phyloP scores from a whole-genome alignment of 1,140 invertebrate species.

The Bombus confusus region DNA sequence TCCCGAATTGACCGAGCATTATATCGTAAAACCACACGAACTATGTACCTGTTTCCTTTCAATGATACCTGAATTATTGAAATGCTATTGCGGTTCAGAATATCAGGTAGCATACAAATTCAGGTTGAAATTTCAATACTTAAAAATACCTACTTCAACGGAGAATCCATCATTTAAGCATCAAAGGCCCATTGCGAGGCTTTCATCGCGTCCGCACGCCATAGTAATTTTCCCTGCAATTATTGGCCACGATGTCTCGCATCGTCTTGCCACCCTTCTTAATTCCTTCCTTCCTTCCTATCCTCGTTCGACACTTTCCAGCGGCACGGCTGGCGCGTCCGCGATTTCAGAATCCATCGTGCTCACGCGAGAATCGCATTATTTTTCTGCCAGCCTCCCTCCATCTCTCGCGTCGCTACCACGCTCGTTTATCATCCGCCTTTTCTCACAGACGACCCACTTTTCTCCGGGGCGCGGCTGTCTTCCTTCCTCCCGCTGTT shows the following conservation, averaged over 20 bases:
- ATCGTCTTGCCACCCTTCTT: slow-evolving; percentile 1
- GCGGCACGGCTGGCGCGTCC: neutral
- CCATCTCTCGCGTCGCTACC: slow-evolving; percentile 34
- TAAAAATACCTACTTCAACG: neutral
- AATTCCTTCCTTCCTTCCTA: slow-evolving; percentile 18
- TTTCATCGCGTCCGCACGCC: neutral
- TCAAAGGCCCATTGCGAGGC: neutral
- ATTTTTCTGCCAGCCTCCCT: slow-evolving; percentile 47
- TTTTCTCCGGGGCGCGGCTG: slow-evolving; percentile 35
- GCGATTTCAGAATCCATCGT: slow-evolving; percentile 45
- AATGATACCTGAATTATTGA: too few species aligned
- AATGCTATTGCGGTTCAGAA: too few species aligned
- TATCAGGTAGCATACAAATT: too few species aligned
- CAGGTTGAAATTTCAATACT: too few species aligned
- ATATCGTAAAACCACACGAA: too few species aligned
- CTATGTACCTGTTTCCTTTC: too few species aligned
- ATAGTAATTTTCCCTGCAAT: neutral
- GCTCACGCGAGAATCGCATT: slow-evolving; percentile 68
- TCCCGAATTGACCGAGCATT: neutral
- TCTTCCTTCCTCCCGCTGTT: neutral
- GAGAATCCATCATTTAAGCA: neutral
- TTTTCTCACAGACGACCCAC: slow-evolving; percentile 53
- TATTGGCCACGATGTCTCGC: slow-evolving; percentile 7
- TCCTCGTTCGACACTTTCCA: slow-evolving; percentile 18
- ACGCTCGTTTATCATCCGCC: slow-evolving; percentile 60